Base-by-base conservation (phyloP, 2,797 vertebrate genomes). In the Petrocephalus schoutedeni region DNA sequence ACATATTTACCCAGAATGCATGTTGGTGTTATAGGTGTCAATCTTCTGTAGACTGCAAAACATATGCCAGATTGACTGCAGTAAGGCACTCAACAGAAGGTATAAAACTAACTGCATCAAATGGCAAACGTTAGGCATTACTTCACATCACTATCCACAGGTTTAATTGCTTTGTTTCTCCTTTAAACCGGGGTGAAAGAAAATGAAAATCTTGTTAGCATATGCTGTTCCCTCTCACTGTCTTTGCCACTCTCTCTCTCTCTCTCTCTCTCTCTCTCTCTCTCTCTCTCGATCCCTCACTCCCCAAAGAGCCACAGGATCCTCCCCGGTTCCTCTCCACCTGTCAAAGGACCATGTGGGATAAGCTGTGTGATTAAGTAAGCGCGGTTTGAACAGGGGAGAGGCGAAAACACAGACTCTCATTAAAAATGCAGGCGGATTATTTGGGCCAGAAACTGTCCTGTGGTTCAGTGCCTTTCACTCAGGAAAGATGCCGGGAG, bases 381-480 rank as follows among this genome's bases (percentile, higher is more conserved):
- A 87, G 36, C 12, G 54, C 64, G 23, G 87, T 67, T 77, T 61
- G 51, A 87, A 54, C 77, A 87, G 88, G 86, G 74, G 59, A 87
- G 59, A 14, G 53, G 23, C 41, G 71, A 61, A 57, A 87, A 59
- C 87, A 87, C 71, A 51, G 58, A 59, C 77, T 71, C 84, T 89
- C 86, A 87, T 85, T 86, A 88, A 89, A 89, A 88, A 89, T 89
- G 59, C 87, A 87, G 83, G 88, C 86, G 58, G 86, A 64, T 57
- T 89, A 36, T 86, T 88, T 61, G 53, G 64, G 51, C 23, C 80
- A 74, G 57, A 83, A 51, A 85, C 51, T 86, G 36, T 84, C 82
- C 82, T 84, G 82, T 32, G 82, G 82, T 84, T 84, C 82, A 84
- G 82, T 84, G 82, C 82, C 23, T 84, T 84, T 84, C 82, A 84